Conservation (phyloP, 2,113 vertebrate species). For the Phalacrocorax carbo region DNA sequence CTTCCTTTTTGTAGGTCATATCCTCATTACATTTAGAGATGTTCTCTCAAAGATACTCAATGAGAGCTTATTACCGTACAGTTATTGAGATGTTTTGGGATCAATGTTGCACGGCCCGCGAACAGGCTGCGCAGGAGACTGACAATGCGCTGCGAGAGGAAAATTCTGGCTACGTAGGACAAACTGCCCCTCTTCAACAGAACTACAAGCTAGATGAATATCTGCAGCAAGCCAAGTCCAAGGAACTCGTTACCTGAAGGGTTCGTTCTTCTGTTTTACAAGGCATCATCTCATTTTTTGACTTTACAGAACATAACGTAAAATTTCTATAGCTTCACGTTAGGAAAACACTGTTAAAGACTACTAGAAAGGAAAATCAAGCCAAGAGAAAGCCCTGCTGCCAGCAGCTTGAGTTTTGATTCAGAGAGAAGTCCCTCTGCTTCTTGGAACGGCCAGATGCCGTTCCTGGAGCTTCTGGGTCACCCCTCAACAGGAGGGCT, state of each 20-base stretch:
- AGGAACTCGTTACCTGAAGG: neutral
- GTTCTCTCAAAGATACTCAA: neutral
- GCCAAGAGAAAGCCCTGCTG: neutral
- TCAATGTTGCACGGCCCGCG: neutral
- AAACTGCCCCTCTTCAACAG: neutral
- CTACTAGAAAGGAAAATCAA: neutral
- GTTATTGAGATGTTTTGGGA: neutral
- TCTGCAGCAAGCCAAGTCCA: neutral
- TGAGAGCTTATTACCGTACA: neutral
- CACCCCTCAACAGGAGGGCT: neutral
- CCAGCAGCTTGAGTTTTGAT: neutral
- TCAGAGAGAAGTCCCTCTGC: neutral
- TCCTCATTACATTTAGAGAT: neutral
- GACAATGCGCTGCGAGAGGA: neutral
- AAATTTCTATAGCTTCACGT: neutral
- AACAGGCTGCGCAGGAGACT: neutral
- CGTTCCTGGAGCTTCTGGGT: neutral
- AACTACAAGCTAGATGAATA: neutral
- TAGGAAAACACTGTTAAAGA: slow-evolving; percentile 6
- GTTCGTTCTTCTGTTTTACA: neutral
- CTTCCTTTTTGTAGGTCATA: neutral
- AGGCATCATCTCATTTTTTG: neutral
- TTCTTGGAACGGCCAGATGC: neutral
- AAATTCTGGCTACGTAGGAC: neutral
- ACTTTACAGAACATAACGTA: neutral